A percentile compares a stretch with the other conserved stretches of the same genome.
phyloP scores from a whole-genome alignment of 1,140 invertebrate genomes.

The Gryon sp. region DNA sequence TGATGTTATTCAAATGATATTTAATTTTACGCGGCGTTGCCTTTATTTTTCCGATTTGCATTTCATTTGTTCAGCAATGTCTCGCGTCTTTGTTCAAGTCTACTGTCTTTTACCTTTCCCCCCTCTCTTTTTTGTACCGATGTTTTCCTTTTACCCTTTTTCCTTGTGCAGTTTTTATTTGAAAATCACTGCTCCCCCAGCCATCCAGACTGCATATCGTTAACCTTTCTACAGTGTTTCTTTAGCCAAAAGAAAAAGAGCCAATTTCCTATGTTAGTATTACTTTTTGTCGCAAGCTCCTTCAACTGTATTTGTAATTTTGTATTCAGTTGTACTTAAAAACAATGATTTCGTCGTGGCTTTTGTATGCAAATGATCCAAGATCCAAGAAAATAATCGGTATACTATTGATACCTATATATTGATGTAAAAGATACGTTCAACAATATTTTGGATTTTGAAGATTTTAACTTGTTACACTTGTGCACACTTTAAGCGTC shows the following conservation, averaged over 20 bases:
- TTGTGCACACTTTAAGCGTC: not conserved
- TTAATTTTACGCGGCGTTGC: constrained; percentile 77
- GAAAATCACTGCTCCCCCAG: constrained; percentile 69
- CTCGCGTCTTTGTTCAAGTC: constrained; percentile 39
- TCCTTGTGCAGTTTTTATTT: constrained; percentile 62
- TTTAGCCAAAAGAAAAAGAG: constrained; percentile 49
- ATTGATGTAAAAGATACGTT: too few relatives aligned
- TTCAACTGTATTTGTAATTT: constrained; percentile 49
- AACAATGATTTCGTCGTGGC: constrained; percentile 16
- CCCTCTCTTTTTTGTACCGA: constrained; percentile 31
- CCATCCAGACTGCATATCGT: constrained; percentile 71
- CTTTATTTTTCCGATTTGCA: constrained; percentile 76
- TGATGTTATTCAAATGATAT: constrained; percentile 77
- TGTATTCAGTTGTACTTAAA: constrained; percentile 55
- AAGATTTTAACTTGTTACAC: too few relatives aligned
- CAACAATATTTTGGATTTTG: too few relatives aligned
- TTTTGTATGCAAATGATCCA: constrained; percentile 56
- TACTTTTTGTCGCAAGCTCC: constrained; percentile 40
- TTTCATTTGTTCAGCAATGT: constrained; percentile 71
- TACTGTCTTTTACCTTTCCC: too few relatives aligned
- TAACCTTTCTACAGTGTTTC: constrained; percentile 67
- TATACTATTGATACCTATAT: constrained; percentile 23
- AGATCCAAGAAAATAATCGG: constrained; percentile 19
- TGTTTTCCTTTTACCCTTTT: constrained; percentile 9
- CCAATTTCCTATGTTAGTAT: constrained; percentile 53